Conservation (phyloP, 1,140 invertebrate genomes). For the Scaptomyza hsui region DNA sequence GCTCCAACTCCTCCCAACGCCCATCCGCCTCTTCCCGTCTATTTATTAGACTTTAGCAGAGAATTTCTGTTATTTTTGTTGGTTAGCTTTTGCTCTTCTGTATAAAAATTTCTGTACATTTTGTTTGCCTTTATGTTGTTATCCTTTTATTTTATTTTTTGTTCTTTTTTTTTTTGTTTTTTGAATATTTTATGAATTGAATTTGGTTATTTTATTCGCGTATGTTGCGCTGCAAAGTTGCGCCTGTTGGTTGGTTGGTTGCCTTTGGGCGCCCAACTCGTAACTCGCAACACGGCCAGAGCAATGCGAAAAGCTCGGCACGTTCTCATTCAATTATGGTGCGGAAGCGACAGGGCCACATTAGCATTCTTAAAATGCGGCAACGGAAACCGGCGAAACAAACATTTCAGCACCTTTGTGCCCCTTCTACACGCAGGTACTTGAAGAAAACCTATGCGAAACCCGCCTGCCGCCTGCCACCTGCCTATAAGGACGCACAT, state of each 20-base stretch:
- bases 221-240: slow-evolving; percentile 75
- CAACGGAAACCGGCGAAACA: slow-evolving; percentile 63
- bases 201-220: slow-evolving; percentile 80
- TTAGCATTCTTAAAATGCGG: slow-evolving; percentile 68
- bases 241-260: slow-evolving; percentile 25
- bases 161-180: slow-evolving; percentile 42
- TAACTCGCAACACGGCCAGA: slow-evolving; percentile 30
- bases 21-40: neutral
- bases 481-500: slow-evolving; percentile 22
- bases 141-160: slow-evolving; percentile 9
- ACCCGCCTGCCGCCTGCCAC: neutral
- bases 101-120: slow-evolving; percentile 47
- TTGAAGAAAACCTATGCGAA: neutral
- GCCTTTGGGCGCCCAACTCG: slow-evolving; percentile 44
- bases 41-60: slow-evolving; percentile 26
- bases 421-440: slow-evolving; percentile 39
- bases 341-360: slow-evolving; percentile 56
- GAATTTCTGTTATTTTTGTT: slow-evolving; percentile 25
- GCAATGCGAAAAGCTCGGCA: slow-evolving; percentile 52
- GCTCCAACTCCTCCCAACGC: neutral
- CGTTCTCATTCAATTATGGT: slow-evolving; percentile 79
- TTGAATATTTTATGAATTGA: slow-evolving; percentile 82
- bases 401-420: slow-evolving; percentile 71
- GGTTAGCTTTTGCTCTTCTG: slow-evolving; percentile 29
- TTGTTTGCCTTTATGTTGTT: slow-evolving; percentile 36